Base-by-base conservation (phyloP, 2,113 vertebrate genomes). In the Oplegnathus fasciatus region DNA sequence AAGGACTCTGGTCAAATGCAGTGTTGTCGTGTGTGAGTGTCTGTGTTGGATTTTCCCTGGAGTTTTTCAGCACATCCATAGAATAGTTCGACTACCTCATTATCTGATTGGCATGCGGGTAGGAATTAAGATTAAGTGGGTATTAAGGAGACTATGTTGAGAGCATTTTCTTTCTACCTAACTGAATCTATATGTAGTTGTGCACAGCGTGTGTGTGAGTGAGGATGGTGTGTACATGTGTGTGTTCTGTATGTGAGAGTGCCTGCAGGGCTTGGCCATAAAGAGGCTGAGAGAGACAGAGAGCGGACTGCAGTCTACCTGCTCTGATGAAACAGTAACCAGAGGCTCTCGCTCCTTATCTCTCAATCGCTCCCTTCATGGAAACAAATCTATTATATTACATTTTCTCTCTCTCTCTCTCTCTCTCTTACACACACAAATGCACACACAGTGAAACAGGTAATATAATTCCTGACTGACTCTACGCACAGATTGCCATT, bases 381-480 rank as follows among this genome's bases (percentile, higher is more conserved):
- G 79, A 90, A 85, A 91, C 73, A 90, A 84, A 75, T 91, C 84
- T 83, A 79, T 89, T 84, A 67, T 83, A 89, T 88, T 89, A 73
- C 18, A 73, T 85, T 64, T 34, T 80, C 34, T 82, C 66, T 77
- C 66, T 74, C 28, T 64, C 68, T 70, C 42, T 77, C 13, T 37
- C 28, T 69, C 42, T n/a, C n/a, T 42, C 30, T 4, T 5, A 8
- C 20, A 10, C 42, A 28, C 42, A 42, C 40, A 42, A 11, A 55
- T 11, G 28, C 28, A 50, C 62, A 62, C 9, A 64, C 15, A 54
- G 0, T 5, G 26, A 72, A 52, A 83, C n/a, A 52, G 8, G 40
- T 82, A 75, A 84, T 73, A 76, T 69, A 2, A 73, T 85, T 68
- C 78, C 22, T 57, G 75, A 28, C 78, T 73, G 52, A 46, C 68